Base-by-base conservation (phyloP, 2,797 vertebrate species). In the Enteromius paludinosus region DNA sequence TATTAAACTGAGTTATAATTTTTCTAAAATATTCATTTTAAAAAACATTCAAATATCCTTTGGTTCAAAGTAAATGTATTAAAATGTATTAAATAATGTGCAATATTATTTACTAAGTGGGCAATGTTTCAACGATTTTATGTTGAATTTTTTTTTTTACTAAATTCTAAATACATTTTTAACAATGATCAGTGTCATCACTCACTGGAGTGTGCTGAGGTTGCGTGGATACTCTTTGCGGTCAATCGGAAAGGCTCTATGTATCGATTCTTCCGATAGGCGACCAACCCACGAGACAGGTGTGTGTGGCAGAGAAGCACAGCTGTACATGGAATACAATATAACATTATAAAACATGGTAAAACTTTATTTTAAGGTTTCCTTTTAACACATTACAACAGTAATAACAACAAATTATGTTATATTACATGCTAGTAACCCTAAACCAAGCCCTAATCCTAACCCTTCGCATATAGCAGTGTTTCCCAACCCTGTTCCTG, bases 181-280 rank as follows among this genome's bases (percentile, higher is more conserved):
- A 20, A 14, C n/a, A 69, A 45, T 28, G 3, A 43, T 25, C 2
- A 25, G 15, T 18, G 66, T 71, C 25, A 30, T 30, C 4, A 15
- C 69, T 47, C 43, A 71, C 68, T 47, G 28, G 25, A 71, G 25
- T 49, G 69, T 49, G 69, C 47, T 71, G 69, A 49, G 20, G 17
- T 5, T 52, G 45, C 1, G 45, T 20, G 69, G 69, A 49, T 49
- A 17, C 45, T 71, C 9, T 17, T 25, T 28, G 68, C 15, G 3
- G 41, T 4, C 68, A 28, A 5, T 28, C 7, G 14, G 4, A 28
- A 70, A 47, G 68, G 15, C 8, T 69, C 15, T 30, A 30, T 4
- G 11, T 49, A 17, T 71, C 17, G 9, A 33, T 71, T 71, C 25
- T 49, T 71, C 25, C 33, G 25, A 47, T 11, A 5, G 15, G 15